phyloP scores from a whole-genome alignment of 2,113 vertebrate genomes.

The Phocoena phocoena region DNA sequence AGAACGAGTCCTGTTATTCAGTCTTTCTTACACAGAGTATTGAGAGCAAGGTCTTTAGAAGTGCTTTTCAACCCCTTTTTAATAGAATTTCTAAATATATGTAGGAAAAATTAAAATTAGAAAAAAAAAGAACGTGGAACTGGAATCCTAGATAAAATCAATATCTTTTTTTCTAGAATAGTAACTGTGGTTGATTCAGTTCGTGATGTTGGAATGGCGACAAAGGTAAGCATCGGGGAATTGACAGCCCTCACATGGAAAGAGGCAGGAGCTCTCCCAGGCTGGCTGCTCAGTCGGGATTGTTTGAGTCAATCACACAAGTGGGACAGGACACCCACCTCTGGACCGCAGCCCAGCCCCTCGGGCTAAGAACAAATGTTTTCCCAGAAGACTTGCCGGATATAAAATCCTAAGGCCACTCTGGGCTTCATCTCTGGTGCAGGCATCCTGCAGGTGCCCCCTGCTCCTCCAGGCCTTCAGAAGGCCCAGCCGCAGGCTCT shows the following conservation, averaged over 20 bases:
- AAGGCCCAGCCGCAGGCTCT: neutral
- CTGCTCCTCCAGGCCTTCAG: neutral
- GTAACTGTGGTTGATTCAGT: neutral
- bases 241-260: rapidly evolving
- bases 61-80: neutral
- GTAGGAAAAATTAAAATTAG: neutral
- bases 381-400: neutral
- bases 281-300: neutral
- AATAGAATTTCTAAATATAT: neutral
- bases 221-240: neutral
- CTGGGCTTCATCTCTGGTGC: neutral
- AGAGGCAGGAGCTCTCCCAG: rapidly evolving
- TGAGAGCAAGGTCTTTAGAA: neutral
- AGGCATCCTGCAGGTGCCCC: neutral
- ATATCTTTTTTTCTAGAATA: neutral
- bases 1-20: neutral
- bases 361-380: rapidly evolving
- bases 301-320: no score
- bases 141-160: neutral
- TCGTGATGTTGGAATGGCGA: no score
- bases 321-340: rapidly evolving
- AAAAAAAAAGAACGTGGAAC: neutral
- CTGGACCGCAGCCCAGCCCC: neutral
- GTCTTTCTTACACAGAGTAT: neutral
- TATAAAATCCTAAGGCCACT: no score